phyloP scores from a whole-genome alignment of 2,888 invertebrate species.

The Xylota segnis region DNA sequence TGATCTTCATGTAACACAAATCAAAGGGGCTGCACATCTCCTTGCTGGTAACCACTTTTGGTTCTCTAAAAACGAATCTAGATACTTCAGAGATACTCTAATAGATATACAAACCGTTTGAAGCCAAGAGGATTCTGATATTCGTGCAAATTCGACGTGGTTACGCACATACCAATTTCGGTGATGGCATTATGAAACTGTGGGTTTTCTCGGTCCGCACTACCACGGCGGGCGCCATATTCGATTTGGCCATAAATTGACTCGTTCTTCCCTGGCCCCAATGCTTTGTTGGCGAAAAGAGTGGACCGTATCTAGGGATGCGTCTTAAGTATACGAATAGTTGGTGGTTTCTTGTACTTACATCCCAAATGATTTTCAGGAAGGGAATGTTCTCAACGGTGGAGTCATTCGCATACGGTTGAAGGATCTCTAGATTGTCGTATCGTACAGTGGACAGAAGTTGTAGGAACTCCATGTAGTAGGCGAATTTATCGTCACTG shows the following conservation, averaged over 20 bases:
- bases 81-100: not conserved
- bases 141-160: slow-evolving; percentile 79
- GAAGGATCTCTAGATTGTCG: slow-evolving; percentile 78
- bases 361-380: slow-evolving; percentile 77
- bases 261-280: not conserved
- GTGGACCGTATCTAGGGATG: slow-evolving; percentile 25
- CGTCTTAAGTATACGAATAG: not conserved
- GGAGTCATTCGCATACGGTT: slow-evolving; percentile 79
- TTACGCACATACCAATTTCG: slow-evolving; percentile 82
- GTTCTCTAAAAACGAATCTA: slow-evolving; percentile 27
- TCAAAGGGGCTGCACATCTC: slow-evolving; percentile 70
- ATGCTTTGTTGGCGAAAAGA: slow-evolving; percentile 3
- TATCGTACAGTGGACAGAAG: slow-evolving; percentile 78
- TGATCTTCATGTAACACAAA: slow-evolving; percentile 76
- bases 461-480: slow-evolving; percentile 80
- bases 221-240: not conserved
- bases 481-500: slow-evolving; percentile 59
- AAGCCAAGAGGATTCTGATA: slow-evolving; percentile 80
- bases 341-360: slow-evolving; percentile 42
- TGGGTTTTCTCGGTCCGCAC: not conserved
- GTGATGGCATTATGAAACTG: slow-evolving; percentile 78
- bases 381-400: slow-evolving; percentile 78
- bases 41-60: not conserved
- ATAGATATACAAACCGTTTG: slow-evolving; percentile 8
- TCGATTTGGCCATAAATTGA: not conserved